These are phyloP conservation scores for human (Homo sapiens) DNA, from an alignment of 2,113 vertebrate genomes.

Conservation along the genomic window DNA sequence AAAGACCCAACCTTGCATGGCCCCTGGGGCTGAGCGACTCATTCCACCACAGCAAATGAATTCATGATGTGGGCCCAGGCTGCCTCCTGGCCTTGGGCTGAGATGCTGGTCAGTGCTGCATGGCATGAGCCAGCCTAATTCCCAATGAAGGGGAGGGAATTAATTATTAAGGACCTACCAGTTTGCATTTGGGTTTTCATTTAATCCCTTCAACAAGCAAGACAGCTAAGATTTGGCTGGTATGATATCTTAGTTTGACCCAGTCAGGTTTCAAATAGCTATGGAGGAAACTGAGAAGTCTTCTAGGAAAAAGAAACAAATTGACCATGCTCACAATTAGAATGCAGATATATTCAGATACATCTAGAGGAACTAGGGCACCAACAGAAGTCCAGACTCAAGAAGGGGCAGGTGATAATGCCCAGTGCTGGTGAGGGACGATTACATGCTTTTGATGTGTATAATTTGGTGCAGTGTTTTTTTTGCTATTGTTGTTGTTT, in stretches of 20 bases:
- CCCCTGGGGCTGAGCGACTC: conserved; percentile 6
- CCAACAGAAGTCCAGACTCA: background rate
- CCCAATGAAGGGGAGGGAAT: background rate
- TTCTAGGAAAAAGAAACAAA: background rate
- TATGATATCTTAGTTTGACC: background rate
- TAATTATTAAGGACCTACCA: background rate
- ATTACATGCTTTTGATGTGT: background rate
- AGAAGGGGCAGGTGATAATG: background rate
- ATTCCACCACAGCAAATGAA: conserved; percentile 38
- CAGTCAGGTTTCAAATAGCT: conserved; percentile 28
- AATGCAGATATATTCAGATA: background rate
- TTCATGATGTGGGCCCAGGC: background rate
- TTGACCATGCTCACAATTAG: background rate
- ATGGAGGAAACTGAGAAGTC: background rate
- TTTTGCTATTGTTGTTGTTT: no score
- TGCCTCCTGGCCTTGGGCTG: conserved; percentile 34
- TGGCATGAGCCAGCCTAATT: background rate
- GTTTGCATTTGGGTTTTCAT: background rate
- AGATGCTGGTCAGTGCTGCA: background rate
- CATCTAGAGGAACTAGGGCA: background rate
- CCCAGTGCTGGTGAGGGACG: background rate
- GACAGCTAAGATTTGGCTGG: background rate
- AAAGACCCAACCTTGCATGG: conserved; percentile 32
- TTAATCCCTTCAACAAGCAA: conserved; percentile 19
- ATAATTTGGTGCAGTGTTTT: background rate